Base-by-base conservation (phyloP, 1,140 invertebrate species). In the Danaus melanippus region DNA sequence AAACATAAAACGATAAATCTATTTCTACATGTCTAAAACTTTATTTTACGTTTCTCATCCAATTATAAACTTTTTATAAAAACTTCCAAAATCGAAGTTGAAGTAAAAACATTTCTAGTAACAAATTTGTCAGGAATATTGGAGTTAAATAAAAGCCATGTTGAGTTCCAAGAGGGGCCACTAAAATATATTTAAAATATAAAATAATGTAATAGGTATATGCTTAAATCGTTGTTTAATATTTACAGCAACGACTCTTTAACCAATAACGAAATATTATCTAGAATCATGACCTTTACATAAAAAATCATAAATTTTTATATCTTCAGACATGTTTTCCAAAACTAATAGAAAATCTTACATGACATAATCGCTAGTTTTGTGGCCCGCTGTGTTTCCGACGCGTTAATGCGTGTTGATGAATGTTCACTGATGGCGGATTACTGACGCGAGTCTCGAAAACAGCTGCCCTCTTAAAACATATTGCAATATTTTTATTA, bases 331-430 rank as follows among this genome's bases (percentile, higher is more conserved):
- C 11, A 42, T 50, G 10, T 32, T 50, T 11, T 7, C 8, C 8
- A 32, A 32, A 32, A 8, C 21, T 32, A 32, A 32, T 32, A 32
- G 21, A 7, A 32, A 32, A 32, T 32, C 21, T 5, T 32, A 4
- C 21, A 32, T 32, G 21, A 32, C 7, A 32, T 32, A 4, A 32
- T 12, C 56, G 56, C 56, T n/a, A 8, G 39, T 42, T 10, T 46
- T 9, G 11, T 58, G 52, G 59, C 58, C 50, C 44, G n/a, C 3
- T 8, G 32, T 32, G 51, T 58, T 48, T 49, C 57, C 60, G 64
- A 66, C 64, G 64, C 61, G 61, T 53, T 66, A 63, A 63, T 66
- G 58, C 60, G 52, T 48, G 51, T 49, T 63, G 60, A 66, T 63
- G 61, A 55, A 66, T 66, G 61, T 60, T 42, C 55, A 58, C 48